These are phyloP conservation scores for Agrochola macilenta DNA, from an alignment of 2,888 invertebrate species.

Conservation along the genomic window DNA sequence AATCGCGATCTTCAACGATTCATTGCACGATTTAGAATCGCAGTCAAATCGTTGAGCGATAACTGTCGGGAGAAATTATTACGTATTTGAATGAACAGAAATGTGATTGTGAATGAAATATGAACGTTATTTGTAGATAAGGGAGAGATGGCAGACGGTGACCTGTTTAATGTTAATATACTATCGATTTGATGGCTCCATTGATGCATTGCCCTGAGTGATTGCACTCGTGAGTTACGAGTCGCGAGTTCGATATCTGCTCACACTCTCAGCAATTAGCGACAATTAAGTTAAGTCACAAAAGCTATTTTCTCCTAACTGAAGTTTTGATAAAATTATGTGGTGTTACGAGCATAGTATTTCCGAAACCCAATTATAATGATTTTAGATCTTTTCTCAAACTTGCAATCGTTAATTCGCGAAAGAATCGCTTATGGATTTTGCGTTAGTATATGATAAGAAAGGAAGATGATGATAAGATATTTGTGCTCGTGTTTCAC, in stretches of 20 bases:
- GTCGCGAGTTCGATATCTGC: neutral
- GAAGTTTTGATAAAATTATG: neutral
- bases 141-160: conserved; percentile 3
- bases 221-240: neutral
- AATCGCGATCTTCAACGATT: conserved; percentile 66
- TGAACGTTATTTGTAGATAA: conserved; percentile 27
- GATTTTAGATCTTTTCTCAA: neutral
- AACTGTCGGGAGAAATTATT: conserved; percentile 58
- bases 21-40: conserved; percentile 66
- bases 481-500: neutral
- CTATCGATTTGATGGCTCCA: conserved; percentile 16
- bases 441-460: neutral
- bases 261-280: neutral
- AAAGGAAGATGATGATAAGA: too few species aligned
- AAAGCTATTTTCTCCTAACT: neutral
- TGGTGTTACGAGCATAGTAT: too few species aligned
- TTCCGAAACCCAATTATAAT: neutral
- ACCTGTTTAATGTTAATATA: conserved; percentile 13
- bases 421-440: neutral
- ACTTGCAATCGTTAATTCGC: neutral
- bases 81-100: conserved; percentile 54
- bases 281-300: neutral
- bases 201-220: conserved; percentile 4
- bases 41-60: conserved; percentile 64
- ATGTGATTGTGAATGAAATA: conserved; percentile 51